phyloP scores from a whole-genome alignment of 1,140 invertebrate species.

The Octopus sinensis region DNA sequence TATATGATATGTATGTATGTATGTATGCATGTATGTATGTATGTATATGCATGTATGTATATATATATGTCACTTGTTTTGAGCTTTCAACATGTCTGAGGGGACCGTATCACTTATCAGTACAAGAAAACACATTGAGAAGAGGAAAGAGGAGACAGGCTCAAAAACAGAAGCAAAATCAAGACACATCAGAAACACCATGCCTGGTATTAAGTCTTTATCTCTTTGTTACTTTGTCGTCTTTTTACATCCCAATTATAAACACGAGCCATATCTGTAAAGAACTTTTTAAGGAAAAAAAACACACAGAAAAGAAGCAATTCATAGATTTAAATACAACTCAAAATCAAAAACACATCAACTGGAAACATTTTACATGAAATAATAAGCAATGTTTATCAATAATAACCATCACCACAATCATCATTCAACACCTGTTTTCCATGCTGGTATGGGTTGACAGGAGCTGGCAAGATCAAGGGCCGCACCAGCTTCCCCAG shows the following conservation, averaged over 20 bases:
- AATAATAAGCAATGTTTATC: background rate
- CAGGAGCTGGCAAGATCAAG: no score
- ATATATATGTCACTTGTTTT: no score
- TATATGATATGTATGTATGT: background rate
- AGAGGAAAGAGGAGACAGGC: no score
- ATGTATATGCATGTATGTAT: background rate
- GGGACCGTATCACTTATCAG: no score
- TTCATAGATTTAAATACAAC: background rate
- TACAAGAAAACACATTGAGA: no score
- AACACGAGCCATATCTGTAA: conserved; percentile 77
- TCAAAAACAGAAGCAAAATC: no score
- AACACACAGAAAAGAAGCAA: background rate
- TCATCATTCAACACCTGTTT: background rate
- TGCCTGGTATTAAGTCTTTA: background rate
- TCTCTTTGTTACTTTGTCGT: conserved; percentile 66
- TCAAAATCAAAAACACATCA: background rate
- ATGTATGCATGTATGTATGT: background rate
- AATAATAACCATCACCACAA: background rate
- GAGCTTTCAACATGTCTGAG: no score
- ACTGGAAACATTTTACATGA: background rate
- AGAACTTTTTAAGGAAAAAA: conserved; percentile 28
- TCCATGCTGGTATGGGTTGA: background rate
- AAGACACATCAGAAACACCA: no score
- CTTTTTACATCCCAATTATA: conserved; percentile 95
- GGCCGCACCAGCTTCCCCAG: no score